Base-by-base conservation (phyloP, 2,113 vertebrate genomes). In the Nasalis larvatus region DNA sequence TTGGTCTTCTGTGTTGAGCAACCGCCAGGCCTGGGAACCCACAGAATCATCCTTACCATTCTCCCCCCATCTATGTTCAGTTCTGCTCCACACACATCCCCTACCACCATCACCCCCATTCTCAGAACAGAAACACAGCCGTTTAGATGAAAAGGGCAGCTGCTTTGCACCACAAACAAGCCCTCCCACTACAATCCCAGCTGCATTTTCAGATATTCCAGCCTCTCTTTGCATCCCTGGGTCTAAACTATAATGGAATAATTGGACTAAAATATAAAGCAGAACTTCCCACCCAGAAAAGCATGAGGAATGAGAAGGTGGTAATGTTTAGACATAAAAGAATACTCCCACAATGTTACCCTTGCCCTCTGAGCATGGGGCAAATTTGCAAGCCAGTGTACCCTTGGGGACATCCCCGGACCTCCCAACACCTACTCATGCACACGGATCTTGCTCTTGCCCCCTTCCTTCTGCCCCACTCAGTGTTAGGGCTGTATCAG, bases 241-340 rank as follows among this genome's bases (percentile, higher is more conserved):
- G 52, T 71, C 73, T 68, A n/a, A 83, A 80, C 45, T 23, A 20
- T 77, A 60, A 95, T 88, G 49, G 88, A 78, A 83, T 73, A 30
- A 93, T 37, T 84, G 86, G 60, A 77, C 30, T 83, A 78, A 86
- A 42, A 83, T 66, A 56, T 56, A 89, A 93, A 89, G 84, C 93
- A 96, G 91, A 96, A 91, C 78, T 58, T 94, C 71, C 40, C 80
- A 86, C 68, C 66, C 83, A 60, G 73, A 83, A 89, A 68, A 94
- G 90, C 86, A 68, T 9, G 73, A 30, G 52, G 89, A 91, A 78
- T 27, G 45, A 74, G 68, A 94, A 37, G 68, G 90, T 63, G 16
- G 76, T 20, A 37, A 94, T 86, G 77, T 89, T 95, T 49, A 95
- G 91, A 94, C 52, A 83, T 68, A 78, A 86, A 93, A 89, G 92